Percentiles rank a stretch among this genome's conserved stretches.
Evolutionary conservation across 1,140 invertebrate genomes (phyloP).

Genomic region (Trachymyrmex cornetzi): DNA sequence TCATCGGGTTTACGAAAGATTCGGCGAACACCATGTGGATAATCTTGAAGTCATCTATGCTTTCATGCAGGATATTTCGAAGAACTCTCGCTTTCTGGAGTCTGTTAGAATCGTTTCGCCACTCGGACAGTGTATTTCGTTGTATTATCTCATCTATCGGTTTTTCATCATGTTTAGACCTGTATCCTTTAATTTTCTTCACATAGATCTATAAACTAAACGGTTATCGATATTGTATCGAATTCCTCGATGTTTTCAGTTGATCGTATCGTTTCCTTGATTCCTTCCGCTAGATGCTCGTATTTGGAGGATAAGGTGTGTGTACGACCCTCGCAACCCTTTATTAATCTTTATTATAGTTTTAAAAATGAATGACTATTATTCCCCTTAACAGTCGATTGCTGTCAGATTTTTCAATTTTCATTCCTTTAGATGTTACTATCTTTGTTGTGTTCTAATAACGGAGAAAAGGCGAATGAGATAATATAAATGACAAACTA

Average conservation of each 20-base stretch:
- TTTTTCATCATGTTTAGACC: background rate
- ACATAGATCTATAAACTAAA: background rate
- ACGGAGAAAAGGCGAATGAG: background rate
- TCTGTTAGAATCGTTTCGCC: conserved; percentile 4
- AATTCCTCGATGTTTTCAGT: background rate
- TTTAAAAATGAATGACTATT: conserved; percentile 6
- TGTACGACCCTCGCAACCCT: background rate
- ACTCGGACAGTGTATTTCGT: background rate
- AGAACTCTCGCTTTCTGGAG: conserved; percentile 17
- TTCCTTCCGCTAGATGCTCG: background rate
- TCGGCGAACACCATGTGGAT: background rate
- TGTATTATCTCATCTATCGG: background rate
- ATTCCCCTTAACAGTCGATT: background rate
- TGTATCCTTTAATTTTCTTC: background rate
- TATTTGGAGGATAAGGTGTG: background rate
- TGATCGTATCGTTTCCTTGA: background rate
- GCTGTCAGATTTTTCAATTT: background rate
- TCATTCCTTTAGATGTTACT: background rate
- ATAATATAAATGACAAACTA: background rate
- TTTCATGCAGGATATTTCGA: conserved; percentile 7
- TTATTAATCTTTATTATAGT: conserved; percentile 26
- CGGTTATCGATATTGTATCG: background rate
- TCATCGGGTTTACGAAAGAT: conserved; percentile 15
- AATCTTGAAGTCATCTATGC: background rate
- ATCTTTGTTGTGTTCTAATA: background rate